A percentile compares a stretch with the other conserved stretches of the same genome.
phyloP scores from a whole-genome alignment of 2,113 vertebrate species.

The Condylura cristata region DNA sequence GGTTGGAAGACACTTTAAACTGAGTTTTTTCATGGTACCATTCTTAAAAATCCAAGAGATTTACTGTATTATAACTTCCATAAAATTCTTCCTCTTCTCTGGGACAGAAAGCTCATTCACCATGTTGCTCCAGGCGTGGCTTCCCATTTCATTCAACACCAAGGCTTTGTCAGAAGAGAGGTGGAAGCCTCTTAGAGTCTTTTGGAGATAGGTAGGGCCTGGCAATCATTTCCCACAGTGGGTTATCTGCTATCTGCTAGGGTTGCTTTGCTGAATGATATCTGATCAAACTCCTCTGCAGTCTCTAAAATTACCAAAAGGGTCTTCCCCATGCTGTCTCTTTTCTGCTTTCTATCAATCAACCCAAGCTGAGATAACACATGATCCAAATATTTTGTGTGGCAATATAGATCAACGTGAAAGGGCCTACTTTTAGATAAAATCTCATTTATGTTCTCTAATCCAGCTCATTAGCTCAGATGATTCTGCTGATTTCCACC shows the following conservation, averaged over 20 bases:
- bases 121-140: not conserved
- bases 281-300: slow-evolving; percentile 66
- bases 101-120: not conserved
- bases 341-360: slow-evolving; percentile 74
- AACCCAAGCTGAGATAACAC: slow-evolving; percentile 61
- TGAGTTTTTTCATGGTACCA: not conserved
- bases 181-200: slow-evolving; percentile 53
- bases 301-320: slow-evolving; percentile 48
- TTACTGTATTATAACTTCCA: not conserved
- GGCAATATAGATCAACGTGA: slow-evolving; percentile 48
- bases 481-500: slow-evolving; percentile 1
- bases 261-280: slow-evolving; percentile 75
- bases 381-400: slow-evolving; percentile 63
- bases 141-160: slow-evolving; percentile 64
- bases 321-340: slow-evolving; percentile 4
- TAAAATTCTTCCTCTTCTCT: not conserved
- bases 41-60: slow-evolving; percentile 34
- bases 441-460: slow-evolving; percentile 62
- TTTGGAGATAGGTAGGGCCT: slow-evolving; percentile 60
- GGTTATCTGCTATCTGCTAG: slow-evolving; percentile 77
- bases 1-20: not conserved
- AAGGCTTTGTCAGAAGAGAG: slow-evolving; percentile 61
- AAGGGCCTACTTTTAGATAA: slow-evolving; percentile 55
- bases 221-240: slow-evolving; percentile 67
- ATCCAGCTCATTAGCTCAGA: slow-evolving; percentile 35